Evolutionary conservation across 2,797 vertebrate genomes (phyloP), one percentile per base, ranked within the genome.

Genomic region (Enteromius treurensis): DNA sequence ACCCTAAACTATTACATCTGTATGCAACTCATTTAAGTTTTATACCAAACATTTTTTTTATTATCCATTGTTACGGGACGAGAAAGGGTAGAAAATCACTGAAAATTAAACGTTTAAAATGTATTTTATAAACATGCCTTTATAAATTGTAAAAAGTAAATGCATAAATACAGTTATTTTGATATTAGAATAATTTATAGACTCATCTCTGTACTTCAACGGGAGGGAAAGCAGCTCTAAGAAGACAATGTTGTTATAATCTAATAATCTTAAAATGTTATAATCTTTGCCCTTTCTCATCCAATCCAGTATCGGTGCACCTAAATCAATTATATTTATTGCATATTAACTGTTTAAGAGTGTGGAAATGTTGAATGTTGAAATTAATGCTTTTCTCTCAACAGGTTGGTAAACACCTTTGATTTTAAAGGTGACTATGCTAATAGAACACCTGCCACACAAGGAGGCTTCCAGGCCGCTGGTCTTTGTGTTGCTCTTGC

Each of bases 401-500:
- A 1, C 86, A 99, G 97, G 91, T 88, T 97, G 79, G 80, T 87
- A 53, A 88, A 81, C 45, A 89, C 91, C 0, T 97, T 98, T 87
- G 92, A 88, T 85, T 94, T 96, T 86, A 77, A 87, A 0, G 94
- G 90, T 0, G 0, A 0, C 0, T 96, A 90, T 73, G 53, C 0
- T 5, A 0, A 29, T 0, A 91, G 96, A 90, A 84, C 89, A 0
- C 19, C 92, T 1, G 88, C 83, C 2, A 88, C 85, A 0, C 98
- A 99, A 90, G 98, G 97, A 19, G 95, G 93, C 4, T 97, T 88
- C 91, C 98, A 99, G 93, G 96, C 97, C 0, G 97, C 96, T 0
- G 97, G 96, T 6, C 92, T 97, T 0, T 95, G 95, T 47, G 96
- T 99, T 73, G 91, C 97, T 0, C 88, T 99, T n/a, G 93, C 88